phyloP scores from a whole-genome alignment of 1,140 invertebrate species.

The Dreissena rostriformis region DNA sequence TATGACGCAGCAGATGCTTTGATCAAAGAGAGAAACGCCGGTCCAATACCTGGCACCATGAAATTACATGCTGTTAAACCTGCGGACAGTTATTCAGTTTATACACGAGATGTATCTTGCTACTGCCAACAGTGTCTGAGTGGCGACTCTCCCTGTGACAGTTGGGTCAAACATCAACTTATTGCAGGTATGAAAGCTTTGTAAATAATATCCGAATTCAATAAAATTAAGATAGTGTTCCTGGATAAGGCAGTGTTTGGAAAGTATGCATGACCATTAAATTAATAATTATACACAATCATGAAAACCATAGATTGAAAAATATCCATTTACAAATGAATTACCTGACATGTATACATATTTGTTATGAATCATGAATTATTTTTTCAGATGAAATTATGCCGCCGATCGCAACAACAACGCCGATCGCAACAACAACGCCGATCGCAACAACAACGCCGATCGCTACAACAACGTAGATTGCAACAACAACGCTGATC shows the following conservation, averaged over 20 bases:
- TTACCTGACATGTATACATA: not conserved
- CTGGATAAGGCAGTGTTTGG: too few species aligned
- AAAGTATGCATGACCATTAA: too few species aligned
- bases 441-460: too few species aligned
- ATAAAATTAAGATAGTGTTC: too few species aligned
- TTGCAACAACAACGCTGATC: too few species aligned
- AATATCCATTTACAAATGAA: not conserved
- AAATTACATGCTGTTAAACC: slow-evolving; percentile 55
- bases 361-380: too few species aligned
- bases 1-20: not conserved
- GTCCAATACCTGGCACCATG: slow-evolving; percentile 52
- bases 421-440: not conserved
- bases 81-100: not conserved
- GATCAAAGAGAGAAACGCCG: not conserved
- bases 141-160: not conserved
- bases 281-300: not conserved
- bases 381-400: too few species aligned
- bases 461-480: not conserved
- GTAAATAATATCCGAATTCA: too few species aligned
- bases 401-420: too few species aligned
- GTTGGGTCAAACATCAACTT: too few species aligned
- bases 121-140: not conserved
- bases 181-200: too few species aligned
- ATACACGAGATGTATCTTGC: slow-evolving; percentile 2
- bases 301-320: not conserved